A percentile compares a stretch with the other conserved stretches of the same genome.
phyloP scores from a whole-genome alignment of 2,797 vertebrate genomes.

The Anabas testudineus region DNA sequence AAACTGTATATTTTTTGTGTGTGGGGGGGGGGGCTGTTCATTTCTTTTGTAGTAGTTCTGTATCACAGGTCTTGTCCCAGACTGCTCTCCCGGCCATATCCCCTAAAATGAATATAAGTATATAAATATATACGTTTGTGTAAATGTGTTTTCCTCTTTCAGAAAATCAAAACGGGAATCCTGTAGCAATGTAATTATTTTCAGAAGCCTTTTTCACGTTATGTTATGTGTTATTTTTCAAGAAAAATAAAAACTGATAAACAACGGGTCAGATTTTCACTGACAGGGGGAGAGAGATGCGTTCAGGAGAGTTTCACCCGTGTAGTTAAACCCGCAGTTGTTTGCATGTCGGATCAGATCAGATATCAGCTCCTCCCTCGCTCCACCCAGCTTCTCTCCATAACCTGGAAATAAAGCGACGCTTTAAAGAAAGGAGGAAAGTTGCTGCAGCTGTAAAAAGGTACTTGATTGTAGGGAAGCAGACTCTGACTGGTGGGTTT shows the following conservation, averaged over 20 bases:
- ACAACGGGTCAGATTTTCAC: constrained; percentile 18
- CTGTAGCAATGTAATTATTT: constrained; percentile 90
- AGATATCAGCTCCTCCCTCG: constrained; percentile 28
- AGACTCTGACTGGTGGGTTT: constrained; percentile 27
- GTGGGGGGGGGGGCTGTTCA: constrained; percentile 23
- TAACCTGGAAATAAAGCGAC: constrained; percentile 77
- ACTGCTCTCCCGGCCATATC: constrained; percentile 72
- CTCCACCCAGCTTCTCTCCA: constrained; percentile 61
- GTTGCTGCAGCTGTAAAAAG: constrained; percentile 33
- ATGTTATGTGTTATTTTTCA: constrained; percentile 85
- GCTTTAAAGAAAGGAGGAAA: constrained; percentile 46
- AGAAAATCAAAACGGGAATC: constrained; percentile 76
- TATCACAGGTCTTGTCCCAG: constrained; percentile 65
- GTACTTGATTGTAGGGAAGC: not conserved
- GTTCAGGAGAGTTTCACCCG: not conserved
- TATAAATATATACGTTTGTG: constrained; percentile 86
- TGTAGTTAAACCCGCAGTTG: not conserved
- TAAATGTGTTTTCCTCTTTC: constrained; percentile 85
- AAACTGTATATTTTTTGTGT: constrained; percentile 60
- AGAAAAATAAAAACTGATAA: constrained; percentile 79
- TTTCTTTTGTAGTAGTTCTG: constrained; percentile 68
- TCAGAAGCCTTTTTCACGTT: constrained; percentile 81
- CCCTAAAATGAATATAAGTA: constrained; percentile 82
- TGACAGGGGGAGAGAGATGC: not conserved
- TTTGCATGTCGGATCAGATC: not conserved